Percentiles rank a stretch among this genome's conserved stretches.
Evolutionary conservation across 2,113 vertebrate genomes (phyloP).

Genomic region (human (Homo sapiens)): DNA sequence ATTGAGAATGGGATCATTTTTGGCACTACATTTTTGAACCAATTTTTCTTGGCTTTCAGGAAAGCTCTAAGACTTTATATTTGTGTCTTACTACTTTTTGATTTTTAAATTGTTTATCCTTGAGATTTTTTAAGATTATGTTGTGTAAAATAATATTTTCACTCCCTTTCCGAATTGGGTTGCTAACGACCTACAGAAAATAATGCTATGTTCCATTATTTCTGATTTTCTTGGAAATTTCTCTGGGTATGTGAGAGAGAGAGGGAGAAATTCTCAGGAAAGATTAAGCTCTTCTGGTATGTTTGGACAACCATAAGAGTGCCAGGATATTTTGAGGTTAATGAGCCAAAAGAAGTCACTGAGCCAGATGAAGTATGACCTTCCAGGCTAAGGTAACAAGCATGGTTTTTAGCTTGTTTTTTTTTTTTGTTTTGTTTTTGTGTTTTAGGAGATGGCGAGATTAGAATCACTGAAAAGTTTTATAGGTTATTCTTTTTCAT

Average conservation of each 20-base stretch:
- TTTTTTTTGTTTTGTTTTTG: not conserved
- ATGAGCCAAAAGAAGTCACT: not conserved
- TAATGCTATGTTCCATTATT: not conserved
- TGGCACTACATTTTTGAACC: not conserved
- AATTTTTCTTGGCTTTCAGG: not conserved
- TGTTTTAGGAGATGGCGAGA: not conserved
- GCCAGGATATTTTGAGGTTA: not conserved
- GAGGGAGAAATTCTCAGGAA: not conserved
- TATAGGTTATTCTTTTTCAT: not conserved
- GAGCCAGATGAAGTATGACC: not conserved
- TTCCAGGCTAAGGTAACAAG: not conserved
- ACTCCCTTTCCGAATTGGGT: not conserved
- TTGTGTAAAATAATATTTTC: not conserved
- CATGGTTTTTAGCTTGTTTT: not conserved
- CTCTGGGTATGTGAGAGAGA: not conserved
- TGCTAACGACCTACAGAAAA: not conserved
- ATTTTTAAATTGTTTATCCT: not conserved
- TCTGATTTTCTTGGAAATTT: constrained; percentile 16
- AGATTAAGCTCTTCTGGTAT: constrained; percentile 14
- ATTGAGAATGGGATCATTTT: not conserved
- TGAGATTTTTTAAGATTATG: not conserved
- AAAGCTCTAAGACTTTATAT: not conserved
- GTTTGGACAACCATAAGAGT: not conserved
- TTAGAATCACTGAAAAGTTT: not conserved
- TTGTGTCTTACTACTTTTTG: not conserved